Evolutionary conservation across 1,140 invertebrate species (phyloP).

Genomic region (Saccostrea glomerata): DNA sequence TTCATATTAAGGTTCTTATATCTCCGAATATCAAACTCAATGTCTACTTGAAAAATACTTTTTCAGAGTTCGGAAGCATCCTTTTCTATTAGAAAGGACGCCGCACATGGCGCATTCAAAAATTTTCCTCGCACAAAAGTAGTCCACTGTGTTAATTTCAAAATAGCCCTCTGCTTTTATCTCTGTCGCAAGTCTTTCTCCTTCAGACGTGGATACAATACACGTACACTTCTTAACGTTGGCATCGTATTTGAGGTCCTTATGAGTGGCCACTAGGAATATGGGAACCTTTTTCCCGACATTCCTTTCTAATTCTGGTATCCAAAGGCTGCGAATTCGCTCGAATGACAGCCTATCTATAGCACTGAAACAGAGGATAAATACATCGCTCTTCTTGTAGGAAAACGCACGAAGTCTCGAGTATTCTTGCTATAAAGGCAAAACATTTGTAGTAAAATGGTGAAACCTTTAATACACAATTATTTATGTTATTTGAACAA

Average conservation of each 20-base stretch:
- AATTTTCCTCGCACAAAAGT: not conserved
- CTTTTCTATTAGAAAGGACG: not conserved
- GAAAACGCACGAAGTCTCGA: conserved; percentile 44
- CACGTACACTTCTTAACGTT: conserved; percentile 33
- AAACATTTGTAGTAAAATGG: not conserved
- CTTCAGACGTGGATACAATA: conserved; percentile 47
- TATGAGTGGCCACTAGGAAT: conserved; percentile 49
- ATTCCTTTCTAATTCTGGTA: conserved; percentile 48
- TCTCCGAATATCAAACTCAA: not conserved
- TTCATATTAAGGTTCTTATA: too few species aligned
- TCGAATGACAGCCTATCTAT: conserved; percentile 52
- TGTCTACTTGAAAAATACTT: not conserved
- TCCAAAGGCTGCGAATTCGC: conserved; percentile 43
- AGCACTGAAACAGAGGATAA: conserved; percentile 50
- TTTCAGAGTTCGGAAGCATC: not conserved
- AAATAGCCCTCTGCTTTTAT: conserved; percentile 47
- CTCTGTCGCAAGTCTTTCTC: conserved; percentile 41
- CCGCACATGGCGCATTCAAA: not conserved
- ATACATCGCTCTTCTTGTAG: conserved; percentile 55
- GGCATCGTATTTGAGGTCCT: conserved; percentile 39
- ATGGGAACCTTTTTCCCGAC: conserved; percentile 44
- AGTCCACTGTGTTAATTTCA: conserved; percentile 31
- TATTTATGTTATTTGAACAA: not conserved
- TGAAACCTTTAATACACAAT: not conserved
- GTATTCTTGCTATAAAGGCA: conserved; percentile 50